These are phyloP conservation scores for Philopedon plagiatum DNA, from an alignment of 2,888 invertebrate species.

Conservation along the genomic window DNA sequence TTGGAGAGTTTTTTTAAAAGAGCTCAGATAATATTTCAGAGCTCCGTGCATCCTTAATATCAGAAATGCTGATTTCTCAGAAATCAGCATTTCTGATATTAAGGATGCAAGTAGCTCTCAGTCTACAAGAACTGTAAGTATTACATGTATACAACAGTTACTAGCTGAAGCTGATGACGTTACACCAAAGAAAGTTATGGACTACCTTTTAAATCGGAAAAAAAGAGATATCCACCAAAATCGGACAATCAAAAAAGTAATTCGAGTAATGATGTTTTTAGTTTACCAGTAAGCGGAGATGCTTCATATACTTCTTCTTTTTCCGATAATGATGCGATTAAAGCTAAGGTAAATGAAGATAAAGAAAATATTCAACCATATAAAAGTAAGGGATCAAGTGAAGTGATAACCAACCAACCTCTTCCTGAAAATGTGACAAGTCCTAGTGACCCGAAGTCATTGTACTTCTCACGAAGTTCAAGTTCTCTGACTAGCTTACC, in stretches of 20 bases:
- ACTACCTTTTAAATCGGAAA: constrained; percentile 29
- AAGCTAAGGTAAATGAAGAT: constrained; percentile 42
- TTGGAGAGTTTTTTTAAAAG: constrained; percentile 69
- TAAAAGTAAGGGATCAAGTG: background rate
- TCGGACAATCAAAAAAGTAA: background rate
- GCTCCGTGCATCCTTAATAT: constrained; percentile 51
- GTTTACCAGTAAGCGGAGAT: constrained; percentile 54
- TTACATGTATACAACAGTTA: constrained; percentile 52
- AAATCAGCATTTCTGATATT: background rate
- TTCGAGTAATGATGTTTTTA: constrained; percentile 29
- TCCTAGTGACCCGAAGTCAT: background rate
- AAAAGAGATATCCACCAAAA: background rate
- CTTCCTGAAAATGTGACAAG: background rate
- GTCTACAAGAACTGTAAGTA: constrained; percentile 55
- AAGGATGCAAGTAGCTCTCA: constrained; percentile 31
- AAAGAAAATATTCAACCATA: constrained; percentile 52
- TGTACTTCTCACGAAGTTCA: constrained; percentile 58
- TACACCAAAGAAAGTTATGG: constrained; percentile 52
- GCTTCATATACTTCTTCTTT: constrained; percentile 55
- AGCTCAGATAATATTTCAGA: constrained; percentile 67
- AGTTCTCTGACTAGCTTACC: constrained; percentile 63
- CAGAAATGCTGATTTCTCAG: constrained; percentile 56
- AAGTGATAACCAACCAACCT: constrained; percentile 5
- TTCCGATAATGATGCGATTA: constrained; percentile 55
- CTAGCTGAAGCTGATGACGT: constrained; percentile 53